Percentiles rank a stretch among this genome's conserved stretches.
These are phyloP conservation scores for Progne subis DNA, from an alignment of 2,113 vertebrate species.

Conservation along the genomic window DNA sequence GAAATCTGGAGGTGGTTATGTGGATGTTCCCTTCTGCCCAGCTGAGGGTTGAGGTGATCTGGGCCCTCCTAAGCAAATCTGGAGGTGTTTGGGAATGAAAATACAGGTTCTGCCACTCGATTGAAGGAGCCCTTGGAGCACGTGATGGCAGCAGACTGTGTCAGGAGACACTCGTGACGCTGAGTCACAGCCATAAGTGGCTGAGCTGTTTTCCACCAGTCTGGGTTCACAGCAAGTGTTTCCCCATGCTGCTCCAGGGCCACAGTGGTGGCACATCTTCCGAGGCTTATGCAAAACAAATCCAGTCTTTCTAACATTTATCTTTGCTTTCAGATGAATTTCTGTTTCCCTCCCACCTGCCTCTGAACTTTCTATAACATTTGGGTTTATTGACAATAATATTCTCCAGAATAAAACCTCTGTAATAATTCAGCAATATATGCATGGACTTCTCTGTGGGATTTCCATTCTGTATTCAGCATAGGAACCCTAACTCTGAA, in stretches of 20 bases:
- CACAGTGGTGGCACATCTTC: fast-evolving
- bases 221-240: background rate
- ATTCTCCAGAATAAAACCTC: background rate
- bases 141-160: background rate
- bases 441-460: background rate
- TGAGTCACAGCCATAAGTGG: background rate
- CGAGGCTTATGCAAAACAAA: background rate
- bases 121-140: background rate
- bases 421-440: background rate
- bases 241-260: background rate
- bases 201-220: background rate
- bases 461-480: background rate
- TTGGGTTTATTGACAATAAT: background rate
- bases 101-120: background rate
- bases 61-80: background rate
- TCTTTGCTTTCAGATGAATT: background rate
- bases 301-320: background rate
- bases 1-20: background rate
- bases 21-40: background rate
- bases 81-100: background rate
- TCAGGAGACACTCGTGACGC: background rate
- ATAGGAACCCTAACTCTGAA: background rate
- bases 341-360: background rate
- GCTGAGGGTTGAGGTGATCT: background rate
- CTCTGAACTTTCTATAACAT: background rate